Percentiles rank a stretch among this genome's conserved stretches.
Evolutionary conservation across 2,888 invertebrate species (phyloP).

Genomic region (Onthophagus sagittarius): DNA sequence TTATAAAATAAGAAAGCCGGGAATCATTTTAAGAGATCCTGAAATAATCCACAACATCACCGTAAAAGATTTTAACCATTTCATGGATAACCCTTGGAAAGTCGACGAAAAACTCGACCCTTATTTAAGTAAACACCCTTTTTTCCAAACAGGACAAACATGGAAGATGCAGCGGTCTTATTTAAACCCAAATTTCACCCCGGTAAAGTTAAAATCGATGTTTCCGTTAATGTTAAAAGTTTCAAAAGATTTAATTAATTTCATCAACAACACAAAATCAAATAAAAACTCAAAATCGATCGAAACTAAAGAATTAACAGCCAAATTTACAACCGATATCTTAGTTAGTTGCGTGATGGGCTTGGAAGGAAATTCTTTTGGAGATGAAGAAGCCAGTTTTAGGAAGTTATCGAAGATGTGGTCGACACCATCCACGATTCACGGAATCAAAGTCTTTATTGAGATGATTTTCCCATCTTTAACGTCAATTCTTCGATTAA

Average conservation of each 20-base stretch:
- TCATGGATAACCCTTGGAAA: conserved; percentile 41
- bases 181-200: conserved; percentile 51
- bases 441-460: conserved; percentile 29
- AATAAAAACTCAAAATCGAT: conserved; percentile 32
- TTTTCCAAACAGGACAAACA: conserved; percentile 46
- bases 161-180: conserved; percentile 52
- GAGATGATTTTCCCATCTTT: conserved; percentile 17
- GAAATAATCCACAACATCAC: conserved; percentile 40
- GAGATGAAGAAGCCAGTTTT: conserved; percentile 35
- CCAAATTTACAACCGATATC: conserved; percentile 45
- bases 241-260: conserved; percentile 44
- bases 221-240: conserved; percentile 50
- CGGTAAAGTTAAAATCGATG: conserved; percentile 51
- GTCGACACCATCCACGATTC: conserved; percentile 33
- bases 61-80: conserved; percentile 40
- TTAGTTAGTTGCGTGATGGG: conserved; percentile 46
- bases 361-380: conserved; percentile 41
- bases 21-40: conserved; percentile 39
- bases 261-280: conserved; percentile 37
- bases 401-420: conserved; percentile 35
- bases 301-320: conserved; percentile 42
- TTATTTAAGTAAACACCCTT: conserved; percentile 49
- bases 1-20: conserved; percentile 37
- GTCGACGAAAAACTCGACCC: conserved; percentile 47
- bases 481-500: conserved; percentile 5